phyloP scores from a whole-genome alignment of 2,797 vertebrate species.

The Manis crassicaudata region DNA sequence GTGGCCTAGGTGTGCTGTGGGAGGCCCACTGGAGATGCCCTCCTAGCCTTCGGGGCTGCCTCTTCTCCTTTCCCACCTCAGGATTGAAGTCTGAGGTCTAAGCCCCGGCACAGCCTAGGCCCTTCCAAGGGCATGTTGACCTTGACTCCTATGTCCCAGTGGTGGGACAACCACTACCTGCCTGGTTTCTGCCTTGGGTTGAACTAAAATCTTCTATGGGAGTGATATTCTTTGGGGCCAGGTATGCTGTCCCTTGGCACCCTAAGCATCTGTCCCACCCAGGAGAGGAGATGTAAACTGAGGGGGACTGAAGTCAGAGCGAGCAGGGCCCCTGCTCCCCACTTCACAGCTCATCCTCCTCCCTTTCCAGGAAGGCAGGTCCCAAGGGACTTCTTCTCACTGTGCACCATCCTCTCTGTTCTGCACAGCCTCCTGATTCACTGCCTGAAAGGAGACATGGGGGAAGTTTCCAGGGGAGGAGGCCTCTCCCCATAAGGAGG shows the following conservation, averaged over 20 bases:
- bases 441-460: no score
- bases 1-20: constrained; percentile 88
- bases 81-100: not conserved
- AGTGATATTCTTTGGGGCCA: not conserved
- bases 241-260: not conserved
- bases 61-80: not conserved
- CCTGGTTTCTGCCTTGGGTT: no score
- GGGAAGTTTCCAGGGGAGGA: no score
- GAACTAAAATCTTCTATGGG: not conserved
- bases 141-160: not conserved
- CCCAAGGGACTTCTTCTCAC: not conserved
- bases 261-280: not conserved
- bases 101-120: not conserved
- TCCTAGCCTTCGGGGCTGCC: no score
- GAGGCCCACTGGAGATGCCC: no score
- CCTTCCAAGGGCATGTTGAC: not conserved
- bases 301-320: not conserved
- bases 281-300: not conserved
- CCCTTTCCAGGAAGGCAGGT: not conserved
- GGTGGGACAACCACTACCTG: not conserved
- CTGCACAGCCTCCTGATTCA: not conserved
- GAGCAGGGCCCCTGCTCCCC: not conserved
- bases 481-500: no score
- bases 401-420: not conserved
- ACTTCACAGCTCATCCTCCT: not conserved